These are phyloP conservation scores for Halocaridina rubra DNA, from an alignment of 2,888 invertebrate genomes.

Conservation along the genomic window DNA sequence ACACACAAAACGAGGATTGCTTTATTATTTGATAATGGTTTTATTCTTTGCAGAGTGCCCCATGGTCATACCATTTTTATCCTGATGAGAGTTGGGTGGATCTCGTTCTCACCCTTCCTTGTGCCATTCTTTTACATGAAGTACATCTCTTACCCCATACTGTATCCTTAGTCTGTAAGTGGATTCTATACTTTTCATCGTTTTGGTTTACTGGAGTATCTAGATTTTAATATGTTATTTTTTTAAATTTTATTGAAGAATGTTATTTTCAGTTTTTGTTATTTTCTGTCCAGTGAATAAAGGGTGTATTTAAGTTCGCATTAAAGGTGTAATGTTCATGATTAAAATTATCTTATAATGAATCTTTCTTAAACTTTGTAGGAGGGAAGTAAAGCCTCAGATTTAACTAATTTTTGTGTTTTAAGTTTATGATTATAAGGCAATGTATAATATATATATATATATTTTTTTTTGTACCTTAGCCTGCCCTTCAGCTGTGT, in stretches of 20 bases:
- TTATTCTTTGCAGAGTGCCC: constrained; percentile 79
- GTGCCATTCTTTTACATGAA: constrained; percentile 87
- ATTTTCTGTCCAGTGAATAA: too few species aligned
- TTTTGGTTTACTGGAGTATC: too few species aligned
- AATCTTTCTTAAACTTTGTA: too few species aligned
- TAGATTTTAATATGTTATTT: too few species aligned
- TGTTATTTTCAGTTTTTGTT: too few species aligned
- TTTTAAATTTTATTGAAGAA: too few species aligned
- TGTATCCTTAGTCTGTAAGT: constrained; percentile 81
- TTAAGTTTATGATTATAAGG: too few species aligned
- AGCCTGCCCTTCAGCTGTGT: constrained; percentile 91
- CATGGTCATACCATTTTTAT: constrained; percentile 97
- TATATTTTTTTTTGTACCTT: constrained; percentile 63
- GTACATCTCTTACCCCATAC: constrained; percentile 88
- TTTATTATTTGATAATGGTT: not conserved
- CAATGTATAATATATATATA: not conserved
- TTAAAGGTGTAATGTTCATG: not conserved
- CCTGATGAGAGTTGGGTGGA: constrained; percentile 87
- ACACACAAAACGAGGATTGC: too few species aligned
- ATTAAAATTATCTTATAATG: not conserved
- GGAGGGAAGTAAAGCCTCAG: too few species aligned
- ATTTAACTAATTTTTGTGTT: too few species aligned
- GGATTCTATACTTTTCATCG: too few species aligned
- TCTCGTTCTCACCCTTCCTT: constrained; percentile 86
- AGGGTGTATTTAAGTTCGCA: too few species aligned